Base-by-base conservation (phyloP, 1,140 invertebrate genomes). In the Reticulitermes speratus region DNA sequence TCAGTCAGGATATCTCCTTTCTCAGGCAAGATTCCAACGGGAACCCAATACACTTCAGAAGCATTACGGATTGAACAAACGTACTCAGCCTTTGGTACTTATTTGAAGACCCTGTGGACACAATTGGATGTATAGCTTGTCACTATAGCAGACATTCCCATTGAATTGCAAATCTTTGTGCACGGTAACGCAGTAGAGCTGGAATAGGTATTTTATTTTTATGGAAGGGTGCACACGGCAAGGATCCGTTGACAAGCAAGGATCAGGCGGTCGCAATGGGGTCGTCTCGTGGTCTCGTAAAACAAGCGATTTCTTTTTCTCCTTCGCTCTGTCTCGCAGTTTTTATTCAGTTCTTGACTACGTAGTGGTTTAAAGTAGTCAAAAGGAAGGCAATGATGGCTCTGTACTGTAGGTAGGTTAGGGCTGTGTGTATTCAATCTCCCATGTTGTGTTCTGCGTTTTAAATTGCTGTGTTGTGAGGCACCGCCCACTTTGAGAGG, bases 111-210 rank as follows among this genome's bases (percentile, higher is more conserved):
- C 7, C 65, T 30, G 25, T 75, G n/a, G 65, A 8, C 25, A 5
- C 19, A 55, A 55, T 6, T 12, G 52, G 19, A 21, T 21, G 52
- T 75, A 30, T 8, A 75, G 65, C 25, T 30, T 75, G n/a, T 55
- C 19, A 21, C 14, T 25, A 75, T 30, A 25, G 65, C 48, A 45
- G 83, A 19, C 45, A 52, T 52, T 44, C n/a, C 48, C 48, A 84
- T 84, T 84, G 83, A 84, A 84, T 59, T 84, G 83, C 83, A 84
- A 84, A 84, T 84, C 45, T 84, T 84, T 30, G 83, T 52, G 21
- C 9, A 25, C 7, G 45, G n/a, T 44, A 52, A 84, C 14, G 44
- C 16, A 45, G 48, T 52, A 19, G 45, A 52, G 8, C 44, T 16
- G 30, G 83, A 30, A n/a, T 45, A 8, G 83, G 83, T 52, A 52